These are phyloP conservation scores for Leptopilina boulardi DNA, from an alignment of 1,140 invertebrate genomes.

Conservation along the genomic window DNA sequence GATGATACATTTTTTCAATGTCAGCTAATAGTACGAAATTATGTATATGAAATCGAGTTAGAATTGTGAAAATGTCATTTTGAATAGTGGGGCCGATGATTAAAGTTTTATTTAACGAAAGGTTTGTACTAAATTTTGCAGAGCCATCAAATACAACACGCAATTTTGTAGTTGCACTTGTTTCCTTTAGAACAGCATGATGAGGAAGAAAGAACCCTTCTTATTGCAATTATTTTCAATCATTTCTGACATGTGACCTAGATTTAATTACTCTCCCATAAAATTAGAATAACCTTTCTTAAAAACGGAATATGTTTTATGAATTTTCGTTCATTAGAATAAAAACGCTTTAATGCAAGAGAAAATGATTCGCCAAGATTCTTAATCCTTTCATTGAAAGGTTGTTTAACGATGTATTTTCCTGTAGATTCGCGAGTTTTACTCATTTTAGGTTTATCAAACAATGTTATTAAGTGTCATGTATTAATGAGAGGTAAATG, in stretches of 20 bases:
- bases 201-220: too few species aligned
- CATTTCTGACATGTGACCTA: background rate
- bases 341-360: background rate
- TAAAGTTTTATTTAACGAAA: constrained; percentile 36
- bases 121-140: background rate
- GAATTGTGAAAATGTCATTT: constrained; percentile 19
- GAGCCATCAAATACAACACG: constrained; percentile 37
- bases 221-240: too few species aligned
- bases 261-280: background rate
- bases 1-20: constrained; percentile 43
- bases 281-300: background rate
- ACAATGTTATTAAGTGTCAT: too few species aligned
- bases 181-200: too few species aligned
- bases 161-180: background rate
- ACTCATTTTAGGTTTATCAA: too few species aligned
- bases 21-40: constrained; percentile 40
- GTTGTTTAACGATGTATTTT: background rate
- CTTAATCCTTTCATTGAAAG: background rate
- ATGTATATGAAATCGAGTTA: constrained; percentile 36
- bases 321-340: background rate
- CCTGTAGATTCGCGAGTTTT: background rate
- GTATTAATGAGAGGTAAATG: too few species aligned
- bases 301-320: background rate
- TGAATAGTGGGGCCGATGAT: constrained; percentile 31
- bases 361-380: background rate